phyloP scores from a whole-genome alignment of 2,113 vertebrate species.

The Chionomys nivalis region DNA sequence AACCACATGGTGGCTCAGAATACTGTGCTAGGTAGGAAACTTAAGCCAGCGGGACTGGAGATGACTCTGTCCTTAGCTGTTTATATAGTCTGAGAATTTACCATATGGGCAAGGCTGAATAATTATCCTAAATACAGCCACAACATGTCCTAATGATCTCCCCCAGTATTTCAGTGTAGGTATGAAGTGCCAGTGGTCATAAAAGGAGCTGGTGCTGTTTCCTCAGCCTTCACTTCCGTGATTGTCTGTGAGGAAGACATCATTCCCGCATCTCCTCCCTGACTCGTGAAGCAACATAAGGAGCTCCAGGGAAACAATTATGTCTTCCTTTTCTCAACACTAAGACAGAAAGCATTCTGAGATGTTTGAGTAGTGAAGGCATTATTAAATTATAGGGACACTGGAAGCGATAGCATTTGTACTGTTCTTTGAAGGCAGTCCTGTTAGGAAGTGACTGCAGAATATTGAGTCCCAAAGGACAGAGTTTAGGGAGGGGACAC shows the following conservation, averaged over 20 bases:
- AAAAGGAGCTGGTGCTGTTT: not conserved
- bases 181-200: conserved; percentile 29
- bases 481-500: not conserved
- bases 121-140: conserved; percentile 23
- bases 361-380: not conserved
- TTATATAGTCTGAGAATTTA: not conserved
- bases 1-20: not conserved
- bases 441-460: not conserved
- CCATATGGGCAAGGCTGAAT: not conserved
- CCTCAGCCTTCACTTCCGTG: conserved; percentile 30
- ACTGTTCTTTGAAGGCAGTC: conserved; percentile 42
- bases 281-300: not conserved
- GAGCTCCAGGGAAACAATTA: not conserved
- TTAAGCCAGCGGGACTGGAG: not conserved
- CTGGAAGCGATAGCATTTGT: conserved; percentile 30
- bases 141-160: not conserved
- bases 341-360: conserved; percentile 5
- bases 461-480: conserved; percentile 13
- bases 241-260: conserved; percentile 5
- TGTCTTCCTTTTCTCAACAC: not conserved
- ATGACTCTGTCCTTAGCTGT: not conserved
- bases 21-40: not conserved
- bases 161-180: conserved; percentile 3
- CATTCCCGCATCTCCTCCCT: conserved; percentile 41
- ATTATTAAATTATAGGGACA: conserved; percentile 43